These are phyloP conservation scores for Acleris laterana DNA, from an alignment of 2,888 invertebrate genomes.

Conservation along the genomic window DNA sequence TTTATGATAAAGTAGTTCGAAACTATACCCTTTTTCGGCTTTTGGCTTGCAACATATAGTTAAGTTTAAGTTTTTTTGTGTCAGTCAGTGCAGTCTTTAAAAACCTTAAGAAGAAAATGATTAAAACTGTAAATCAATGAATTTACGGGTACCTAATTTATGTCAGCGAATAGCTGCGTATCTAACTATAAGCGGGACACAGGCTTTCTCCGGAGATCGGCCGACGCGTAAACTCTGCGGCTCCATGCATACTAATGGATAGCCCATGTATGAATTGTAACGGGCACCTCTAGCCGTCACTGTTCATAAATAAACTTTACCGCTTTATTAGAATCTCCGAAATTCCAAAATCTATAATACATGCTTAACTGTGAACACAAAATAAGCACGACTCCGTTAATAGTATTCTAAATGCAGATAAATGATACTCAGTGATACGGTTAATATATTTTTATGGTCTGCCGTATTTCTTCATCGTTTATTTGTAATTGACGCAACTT, in stretches of 20 bases:
- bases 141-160: slow-evolving; percentile 70
- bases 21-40: too few species aligned
- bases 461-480: slow-evolving; percentile 43
- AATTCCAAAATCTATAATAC: slow-evolving; percentile 54
- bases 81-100: not conserved
- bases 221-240: slow-evolving; percentile 66
- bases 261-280: slow-evolving; percentile 75
- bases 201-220: slow-evolving; percentile 73
- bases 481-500: slow-evolving; percentile 38
- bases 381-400: slow-evolving; percentile 32
- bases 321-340: slow-evolving; percentile 70
- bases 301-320: slow-evolving; percentile 74
- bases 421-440: slow-evolving; percentile 33
- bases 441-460: slow-evolving; percentile 41
- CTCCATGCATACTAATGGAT: slow-evolving; percentile 76
- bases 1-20: too few species aligned
- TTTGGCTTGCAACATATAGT: too few species aligned
- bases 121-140: slow-evolving; percentile 59
- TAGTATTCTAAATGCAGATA: slow-evolving; percentile 46
- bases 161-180: slow-evolving; percentile 58
- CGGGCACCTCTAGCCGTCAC: slow-evolving; percentile 67
- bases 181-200: slow-evolving; percentile 67
- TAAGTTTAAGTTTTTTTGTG: too few species aligned
- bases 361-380: slow-evolving; percentile 59
- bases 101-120: slow-evolving; percentile 44